Conservation (phyloP, 2,888 invertebrate species). For the Torymus tubicola region DNA sequence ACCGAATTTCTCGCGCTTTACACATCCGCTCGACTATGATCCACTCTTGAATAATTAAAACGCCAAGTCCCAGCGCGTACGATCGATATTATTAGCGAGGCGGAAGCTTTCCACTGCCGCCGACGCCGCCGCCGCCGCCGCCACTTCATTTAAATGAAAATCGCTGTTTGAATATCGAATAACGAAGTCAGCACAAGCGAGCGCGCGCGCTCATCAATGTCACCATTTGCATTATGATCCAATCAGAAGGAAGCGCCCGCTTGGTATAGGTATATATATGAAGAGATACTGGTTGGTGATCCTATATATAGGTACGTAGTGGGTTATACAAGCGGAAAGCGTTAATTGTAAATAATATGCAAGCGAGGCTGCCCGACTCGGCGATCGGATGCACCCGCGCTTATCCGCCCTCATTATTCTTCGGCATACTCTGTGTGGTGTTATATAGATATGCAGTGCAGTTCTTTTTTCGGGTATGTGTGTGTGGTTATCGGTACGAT, state of each 20-base stretch:
- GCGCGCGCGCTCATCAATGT: conserved; percentile 34
- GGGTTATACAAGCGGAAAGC: background rate
- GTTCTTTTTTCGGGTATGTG: no score
- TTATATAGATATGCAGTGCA: no score
- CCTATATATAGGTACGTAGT: no score
- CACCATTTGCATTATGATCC: conserved; percentile 42
- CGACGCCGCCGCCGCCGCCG: no score
- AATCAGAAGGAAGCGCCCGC: conserved; percentile 10
- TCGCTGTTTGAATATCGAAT: conserved; percentile 41
- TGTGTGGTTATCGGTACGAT: no score
- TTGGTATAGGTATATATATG: background rate
- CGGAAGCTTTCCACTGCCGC: background rate
- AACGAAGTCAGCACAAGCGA: conserved; percentile 13
- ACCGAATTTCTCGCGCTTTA: no score
- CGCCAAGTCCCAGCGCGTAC: no score
- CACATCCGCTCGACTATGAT: background rate
- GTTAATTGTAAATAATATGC: conserved; percentile 39
- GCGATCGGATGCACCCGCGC: no score
- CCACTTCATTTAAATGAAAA: conserved; percentile 48
- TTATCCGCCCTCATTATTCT: background rate
- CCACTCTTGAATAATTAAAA: conserved; percentile 40
- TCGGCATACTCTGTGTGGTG: background rate
- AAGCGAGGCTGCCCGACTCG: background rate
- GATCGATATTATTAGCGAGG: conserved; percentile 49
- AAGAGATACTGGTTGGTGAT: no score